These are phyloP conservation scores for Deroptyus accipitrinus DNA, from an alignment of 2,113 vertebrate species.

Conservation along the genomic window DNA sequence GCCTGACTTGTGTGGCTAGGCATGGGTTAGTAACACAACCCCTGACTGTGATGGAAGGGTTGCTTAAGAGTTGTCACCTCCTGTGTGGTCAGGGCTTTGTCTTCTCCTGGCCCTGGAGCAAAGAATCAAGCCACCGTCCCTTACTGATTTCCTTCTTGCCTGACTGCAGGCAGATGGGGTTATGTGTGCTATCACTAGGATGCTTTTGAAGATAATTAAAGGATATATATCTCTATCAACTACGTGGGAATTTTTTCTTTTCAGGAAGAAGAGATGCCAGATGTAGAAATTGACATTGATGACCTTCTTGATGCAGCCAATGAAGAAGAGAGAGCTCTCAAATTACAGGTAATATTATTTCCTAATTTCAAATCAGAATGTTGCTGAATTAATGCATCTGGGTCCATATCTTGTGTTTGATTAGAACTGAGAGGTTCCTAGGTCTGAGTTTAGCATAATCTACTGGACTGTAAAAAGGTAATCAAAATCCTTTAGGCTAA, in stretches of 20 bases:
- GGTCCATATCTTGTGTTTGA: background rate
- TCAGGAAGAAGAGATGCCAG: conserved; percentile 98
- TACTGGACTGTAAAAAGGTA: background rate
- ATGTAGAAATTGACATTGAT: conserved; percentile 98
- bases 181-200: background rate
- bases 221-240: background rate
- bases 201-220: background rate
- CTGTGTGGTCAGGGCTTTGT: background rate
- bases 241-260: background rate
- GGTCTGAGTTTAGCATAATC: background rate
- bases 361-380: background rate
- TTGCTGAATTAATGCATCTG: background rate
- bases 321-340: conserved; percentile 91
- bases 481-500: background rate
- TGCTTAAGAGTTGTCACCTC: background rate
- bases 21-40: background rate
- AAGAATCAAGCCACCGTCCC: background rate
- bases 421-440: background rate
- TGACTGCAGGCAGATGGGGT: background rate
- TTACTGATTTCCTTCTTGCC: background rate
- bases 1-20: background rate
- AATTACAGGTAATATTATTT: conserved; percentile 84
- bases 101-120: background rate
- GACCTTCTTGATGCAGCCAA: conserved; percentile 92
- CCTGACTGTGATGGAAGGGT: background rate